phyloP scores from a whole-genome alignment of 1,140 invertebrate species.

The Aphelenchoides fujianensis region DNA sequence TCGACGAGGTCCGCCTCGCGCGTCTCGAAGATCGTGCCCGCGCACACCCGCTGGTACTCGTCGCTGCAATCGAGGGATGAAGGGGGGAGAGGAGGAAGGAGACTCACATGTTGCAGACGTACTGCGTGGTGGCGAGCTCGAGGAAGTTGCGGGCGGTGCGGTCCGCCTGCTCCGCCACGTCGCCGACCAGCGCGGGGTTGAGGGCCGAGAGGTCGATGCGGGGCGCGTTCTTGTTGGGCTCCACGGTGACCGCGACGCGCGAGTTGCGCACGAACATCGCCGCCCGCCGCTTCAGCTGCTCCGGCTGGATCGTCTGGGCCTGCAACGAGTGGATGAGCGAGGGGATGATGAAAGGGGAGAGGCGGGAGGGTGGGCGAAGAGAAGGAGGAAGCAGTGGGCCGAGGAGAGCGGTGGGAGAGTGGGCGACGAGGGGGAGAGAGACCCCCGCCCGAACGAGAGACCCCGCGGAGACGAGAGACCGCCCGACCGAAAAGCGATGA shows the following conservation, averaged over 20 bases:
- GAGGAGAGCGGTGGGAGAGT: too few relatives aligned
- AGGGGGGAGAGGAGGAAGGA: background rate
- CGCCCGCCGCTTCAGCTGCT: background rate
- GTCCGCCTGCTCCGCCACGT: background rate
- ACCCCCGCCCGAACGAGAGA: too few relatives aligned
- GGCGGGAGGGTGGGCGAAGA: too few relatives aligned
- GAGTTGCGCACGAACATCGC: background rate
- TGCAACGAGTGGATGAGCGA: too few relatives aligned
- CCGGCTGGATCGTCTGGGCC: background rate
- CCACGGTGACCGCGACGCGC: background rate
- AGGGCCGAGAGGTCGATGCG: background rate
- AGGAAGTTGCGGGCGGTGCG: background rate
- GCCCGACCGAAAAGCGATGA: too few relatives aligned
- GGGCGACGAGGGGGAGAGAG: too few relatives aligned
- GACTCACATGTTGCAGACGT: background rate
- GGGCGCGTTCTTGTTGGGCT: background rate
- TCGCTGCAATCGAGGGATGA: background rate
- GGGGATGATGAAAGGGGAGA: too few relatives aligned
- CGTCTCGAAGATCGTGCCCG: background rate
- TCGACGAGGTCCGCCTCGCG: background rate
- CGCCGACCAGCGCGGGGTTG: background rate
- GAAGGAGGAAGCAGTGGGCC: too few relatives aligned
- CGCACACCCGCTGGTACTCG: background rate
- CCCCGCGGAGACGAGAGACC: too few relatives aligned
- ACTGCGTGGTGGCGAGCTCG: conserved; percentile 6